Conservation (phyloP, 2,113 vertebrate species). For the Meriones unguiculatus region DNA sequence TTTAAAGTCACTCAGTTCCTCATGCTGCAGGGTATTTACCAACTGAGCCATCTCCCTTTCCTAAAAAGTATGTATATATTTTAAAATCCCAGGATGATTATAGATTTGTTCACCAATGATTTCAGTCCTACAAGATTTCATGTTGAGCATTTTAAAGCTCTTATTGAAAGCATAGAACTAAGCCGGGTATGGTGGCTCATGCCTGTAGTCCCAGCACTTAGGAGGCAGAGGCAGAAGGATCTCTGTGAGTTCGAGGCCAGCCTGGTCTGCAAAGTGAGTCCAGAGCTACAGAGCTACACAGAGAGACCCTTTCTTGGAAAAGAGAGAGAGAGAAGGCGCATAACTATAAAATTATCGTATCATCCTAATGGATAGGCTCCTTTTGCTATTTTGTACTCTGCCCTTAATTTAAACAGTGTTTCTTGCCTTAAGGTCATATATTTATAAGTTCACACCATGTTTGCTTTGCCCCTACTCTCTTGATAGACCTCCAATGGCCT, state of each 20-base stretch:
- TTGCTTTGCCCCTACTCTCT: neutral
- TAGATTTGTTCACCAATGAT: neutral
- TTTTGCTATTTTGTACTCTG: neutral
- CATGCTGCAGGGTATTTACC: neutral
- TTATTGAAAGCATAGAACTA: constrained; percentile 19
- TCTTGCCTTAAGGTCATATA: neutral
- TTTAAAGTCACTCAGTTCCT: neutral
- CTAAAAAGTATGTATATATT: neutral
- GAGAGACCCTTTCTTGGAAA: too few species aligned
- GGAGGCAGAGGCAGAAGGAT: too few species aligned
- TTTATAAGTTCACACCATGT: neutral
- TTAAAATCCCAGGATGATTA: neutral
- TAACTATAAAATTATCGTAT: neutral
- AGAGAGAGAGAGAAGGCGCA: neutral
- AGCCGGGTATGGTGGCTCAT: too few species aligned
- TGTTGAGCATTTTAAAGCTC: neutral
- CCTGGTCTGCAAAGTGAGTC: too few species aligned
- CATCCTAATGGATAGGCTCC: neutral
- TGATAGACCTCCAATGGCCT: neutral
- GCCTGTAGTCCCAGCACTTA: too few species aligned
- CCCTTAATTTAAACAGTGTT: neutral
- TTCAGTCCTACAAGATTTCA: neutral
- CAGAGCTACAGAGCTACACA: too few species aligned
- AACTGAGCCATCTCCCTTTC: too few species aligned
- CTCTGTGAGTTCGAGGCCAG: too few species aligned